Percentiles rank a stretch among this genome's conserved stretches.
Evolutionary conservation across 2,113 vertebrate genomes (phyloP).

Genomic region (Illadopsis cleaveri): DNA sequence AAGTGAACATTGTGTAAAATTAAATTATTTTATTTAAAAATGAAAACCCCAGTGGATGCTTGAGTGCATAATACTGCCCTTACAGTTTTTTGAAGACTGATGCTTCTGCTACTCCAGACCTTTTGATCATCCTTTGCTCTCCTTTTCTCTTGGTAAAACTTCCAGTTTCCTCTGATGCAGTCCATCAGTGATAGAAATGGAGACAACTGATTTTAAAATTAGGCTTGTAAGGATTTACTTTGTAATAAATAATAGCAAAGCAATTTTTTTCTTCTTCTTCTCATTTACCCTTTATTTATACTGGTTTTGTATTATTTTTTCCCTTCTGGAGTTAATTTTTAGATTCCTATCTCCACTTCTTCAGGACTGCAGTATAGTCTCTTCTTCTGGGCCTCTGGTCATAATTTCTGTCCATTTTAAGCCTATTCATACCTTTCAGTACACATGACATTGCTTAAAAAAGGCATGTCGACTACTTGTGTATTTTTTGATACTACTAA

Average conservation of each 20-base stretch:
- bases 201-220: neutral
- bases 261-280: neutral
- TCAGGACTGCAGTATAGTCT: neutral
- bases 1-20: neutral
- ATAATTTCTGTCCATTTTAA: neutral
- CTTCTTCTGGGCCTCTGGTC: neutral
- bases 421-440: neutral
- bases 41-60: neutral
- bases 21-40: neutral
- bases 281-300: neutral
- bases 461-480: accelerated
- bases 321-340: neutral
- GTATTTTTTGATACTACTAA: neutral
- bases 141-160: neutral
- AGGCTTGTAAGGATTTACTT: neutral
- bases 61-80: neutral
- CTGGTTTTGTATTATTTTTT: neutral
- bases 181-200: neutral
- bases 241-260: neutral
- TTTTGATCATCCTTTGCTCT: neutral
- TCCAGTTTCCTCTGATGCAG: neutral
- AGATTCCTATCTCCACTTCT: neutral
- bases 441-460: neutral
- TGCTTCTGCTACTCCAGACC: neutral
- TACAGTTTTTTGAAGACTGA: neutral